A percentile compares a stretch with the other conserved stretches of the same genome.
Conservation (phyloP, 2,797 vertebrate species). For the Enteromius viviparus region DNA sequence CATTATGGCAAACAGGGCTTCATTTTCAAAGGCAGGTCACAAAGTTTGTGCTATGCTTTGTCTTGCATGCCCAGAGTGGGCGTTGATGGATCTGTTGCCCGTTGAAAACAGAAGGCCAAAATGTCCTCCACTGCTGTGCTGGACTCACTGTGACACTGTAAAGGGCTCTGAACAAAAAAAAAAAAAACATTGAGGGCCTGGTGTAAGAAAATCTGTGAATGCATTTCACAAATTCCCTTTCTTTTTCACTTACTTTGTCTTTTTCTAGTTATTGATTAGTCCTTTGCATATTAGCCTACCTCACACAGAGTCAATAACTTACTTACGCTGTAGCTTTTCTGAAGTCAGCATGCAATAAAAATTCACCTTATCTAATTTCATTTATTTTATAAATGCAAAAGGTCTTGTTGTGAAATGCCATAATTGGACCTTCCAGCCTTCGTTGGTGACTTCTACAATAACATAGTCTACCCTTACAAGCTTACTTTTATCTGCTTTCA, state of each 20-base stretch:
- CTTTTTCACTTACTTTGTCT: not conserved
- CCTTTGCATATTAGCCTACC: slow-evolving; percentile 68
- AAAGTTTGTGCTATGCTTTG: slow-evolving; percentile 67
- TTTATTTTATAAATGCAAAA: not conserved
- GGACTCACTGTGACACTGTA: slow-evolving; percentile 14
- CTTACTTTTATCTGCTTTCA: not conserved
- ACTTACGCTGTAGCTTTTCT: not conserved
- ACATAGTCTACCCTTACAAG: not conserved
- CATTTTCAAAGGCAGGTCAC: slow-evolving; percentile 69
- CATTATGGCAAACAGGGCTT: slow-evolving; percentile 75
- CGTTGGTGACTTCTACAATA: not conserved
- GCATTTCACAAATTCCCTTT: not conserved
- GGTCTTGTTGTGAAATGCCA: not conserved
- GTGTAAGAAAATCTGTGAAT: not conserved
- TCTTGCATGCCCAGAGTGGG: slow-evolving; percentile 43
- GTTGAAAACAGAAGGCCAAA: slow-evolving; percentile 51
- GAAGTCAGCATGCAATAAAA: not conserved
- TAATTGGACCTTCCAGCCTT: not conserved
- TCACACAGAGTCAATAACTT: slow-evolving; percentile 45
- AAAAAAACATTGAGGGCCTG: slow-evolving; percentile 3
- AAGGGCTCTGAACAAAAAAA: slow-evolving; percentile 7
- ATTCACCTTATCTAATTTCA: not conserved
- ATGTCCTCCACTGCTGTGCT: slow-evolving; percentile 25
- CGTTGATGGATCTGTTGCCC: slow-evolving; percentile 58
- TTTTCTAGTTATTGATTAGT: slow-evolving; percentile 63